Conservation (phyloP, 1,140 invertebrate species). For the Drosophila pandora region DNA sequence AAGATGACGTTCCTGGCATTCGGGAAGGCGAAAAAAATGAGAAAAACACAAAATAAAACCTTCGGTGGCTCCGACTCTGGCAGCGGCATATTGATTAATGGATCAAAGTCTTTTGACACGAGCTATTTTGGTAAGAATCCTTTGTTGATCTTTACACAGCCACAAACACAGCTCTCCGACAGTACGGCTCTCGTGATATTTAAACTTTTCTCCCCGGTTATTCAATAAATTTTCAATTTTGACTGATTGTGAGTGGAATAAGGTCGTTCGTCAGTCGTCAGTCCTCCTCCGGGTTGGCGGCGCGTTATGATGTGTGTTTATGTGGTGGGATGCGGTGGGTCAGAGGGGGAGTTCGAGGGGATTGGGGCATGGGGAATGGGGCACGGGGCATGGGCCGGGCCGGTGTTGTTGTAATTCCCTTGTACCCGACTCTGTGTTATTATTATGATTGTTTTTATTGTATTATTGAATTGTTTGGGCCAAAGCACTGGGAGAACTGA, state of each 20-base stretch:
- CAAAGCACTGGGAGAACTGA: conserved; percentile 66
- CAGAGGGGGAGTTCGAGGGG: conserved; percentile 1
- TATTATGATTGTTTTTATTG: conserved; percentile 83
- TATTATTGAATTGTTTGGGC: conserved; percentile 82
- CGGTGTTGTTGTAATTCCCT: conserved; percentile 61
- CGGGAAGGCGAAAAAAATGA: conserved; percentile 20
- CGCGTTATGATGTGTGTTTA: conserved; percentile 80
- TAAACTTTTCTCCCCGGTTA: conserved; percentile 57
- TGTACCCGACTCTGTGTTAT: conserved; percentile 60
- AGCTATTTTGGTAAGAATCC: conserved; percentile 83
- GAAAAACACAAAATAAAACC: conserved; percentile 56
- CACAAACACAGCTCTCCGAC: conserved; percentile 45
- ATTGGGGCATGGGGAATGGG: conserved; percentile 17
- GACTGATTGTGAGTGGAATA: conserved; percentile 83
- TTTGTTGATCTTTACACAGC: conserved; percentile 82
- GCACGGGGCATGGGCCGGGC: conserved; percentile 38
- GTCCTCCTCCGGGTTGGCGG: conserved; percentile 48
- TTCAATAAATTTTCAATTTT: conserved; percentile 84
- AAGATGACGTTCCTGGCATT: conserved; percentile 32
- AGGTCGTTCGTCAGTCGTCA: conserved; percentile 76
- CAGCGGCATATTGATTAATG: conserved; percentile 83
- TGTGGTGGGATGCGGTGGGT: conserved; percentile 26
- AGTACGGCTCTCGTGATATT: conserved; percentile 28
- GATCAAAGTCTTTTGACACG: conserved; percentile 84
- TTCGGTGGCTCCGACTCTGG: conserved; percentile 51